phyloP scores from a whole-genome alignment of 1,140 invertebrate species.

The Anagrus nilaparvatae region DNA sequence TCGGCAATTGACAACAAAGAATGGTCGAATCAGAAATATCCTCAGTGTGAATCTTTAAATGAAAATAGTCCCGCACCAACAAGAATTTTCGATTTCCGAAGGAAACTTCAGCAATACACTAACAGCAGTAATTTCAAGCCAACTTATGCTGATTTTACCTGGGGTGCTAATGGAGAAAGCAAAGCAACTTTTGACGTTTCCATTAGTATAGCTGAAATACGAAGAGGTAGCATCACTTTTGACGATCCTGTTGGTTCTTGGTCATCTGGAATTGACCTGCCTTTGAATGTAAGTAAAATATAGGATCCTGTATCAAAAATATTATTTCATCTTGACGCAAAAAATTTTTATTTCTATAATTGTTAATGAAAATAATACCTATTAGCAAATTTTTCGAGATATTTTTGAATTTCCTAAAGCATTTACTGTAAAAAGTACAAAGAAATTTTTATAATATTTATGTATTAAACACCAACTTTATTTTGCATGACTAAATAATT shows the following conservation, averaged over 20 bases:
- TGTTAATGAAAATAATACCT: too few species aligned
- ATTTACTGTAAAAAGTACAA: too few species aligned
- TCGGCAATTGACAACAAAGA: constrained; percentile 51
- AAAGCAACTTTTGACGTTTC: constrained; percentile 26
- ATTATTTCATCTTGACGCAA: too few species aligned
- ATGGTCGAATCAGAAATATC: constrained; percentile 58
- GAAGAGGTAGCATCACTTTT: constrained; percentile 19
- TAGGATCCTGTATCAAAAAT: too few species aligned
- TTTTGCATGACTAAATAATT: too few species aligned
- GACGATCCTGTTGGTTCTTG: constrained; percentile 26
- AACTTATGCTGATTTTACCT: constrained; percentile 29
- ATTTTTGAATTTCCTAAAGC: too few species aligned
- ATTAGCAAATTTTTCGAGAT: too few species aligned
- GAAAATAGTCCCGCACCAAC: constrained; percentile 49
- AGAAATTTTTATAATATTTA: too few species aligned
- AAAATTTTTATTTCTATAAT: too few species aligned
- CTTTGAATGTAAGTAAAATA: constrained; percentile 25
- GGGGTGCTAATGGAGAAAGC: constrained; percentile 33
- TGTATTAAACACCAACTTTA: too few species aligned
- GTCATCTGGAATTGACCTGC: constrained; percentile 24
- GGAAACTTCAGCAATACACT: constrained; percentile 41
- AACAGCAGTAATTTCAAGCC: constrained; percentile 20
- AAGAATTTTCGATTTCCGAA: constrained; percentile 50
- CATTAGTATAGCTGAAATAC: constrained; percentile 26
- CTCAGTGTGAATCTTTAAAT: constrained; percentile 66